phyloP scores from a whole-genome alignment of 92 coral and sea anemone species.

The Metridium senile region DNA sequence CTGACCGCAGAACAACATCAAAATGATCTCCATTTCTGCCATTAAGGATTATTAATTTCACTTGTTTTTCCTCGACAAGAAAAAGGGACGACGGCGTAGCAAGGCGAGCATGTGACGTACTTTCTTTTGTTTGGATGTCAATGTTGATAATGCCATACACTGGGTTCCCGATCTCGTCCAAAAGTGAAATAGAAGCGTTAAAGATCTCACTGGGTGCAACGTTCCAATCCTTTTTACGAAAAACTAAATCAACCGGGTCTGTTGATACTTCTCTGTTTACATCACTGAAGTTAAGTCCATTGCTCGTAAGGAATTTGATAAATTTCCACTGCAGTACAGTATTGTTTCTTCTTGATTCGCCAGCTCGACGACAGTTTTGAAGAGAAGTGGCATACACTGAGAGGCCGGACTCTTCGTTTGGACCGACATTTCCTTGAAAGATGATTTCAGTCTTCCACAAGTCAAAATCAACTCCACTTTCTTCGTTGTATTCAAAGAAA shows the following conservation, averaged over 20 bases:
- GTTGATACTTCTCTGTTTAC: constrained; percentile 65
- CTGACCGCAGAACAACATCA: constrained; percentile 59
- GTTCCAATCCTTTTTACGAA: constrained; percentile 48
- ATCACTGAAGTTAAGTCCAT: constrained; percentile 35
- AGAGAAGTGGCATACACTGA: constrained; percentile 86
- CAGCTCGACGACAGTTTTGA: constrained; percentile 68
- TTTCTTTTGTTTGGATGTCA: constrained; percentile 10
- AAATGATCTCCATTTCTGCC: constrained; percentile 60
- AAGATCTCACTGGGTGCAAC: constrained; percentile 75
- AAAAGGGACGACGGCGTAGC: constrained; percentile 70
- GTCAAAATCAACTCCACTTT: constrained; percentile 61
- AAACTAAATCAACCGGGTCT: constrained; percentile 69
- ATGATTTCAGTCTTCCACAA: constrained; percentile 74
- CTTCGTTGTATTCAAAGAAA: constrained; percentile 71
- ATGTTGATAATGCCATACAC: constrained; percentile 59
- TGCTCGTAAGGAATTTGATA: constrained; percentile 44
- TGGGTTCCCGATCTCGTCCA: constrained; percentile 65
- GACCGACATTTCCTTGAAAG: constrained; percentile 67
- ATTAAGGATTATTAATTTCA: constrained; percentile 45
- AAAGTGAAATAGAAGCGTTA: constrained; percentile 41
- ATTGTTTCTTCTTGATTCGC: constrained; percentile 70
- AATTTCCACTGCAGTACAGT: constrained; percentile 78
- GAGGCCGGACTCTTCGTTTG: constrained; percentile 62
- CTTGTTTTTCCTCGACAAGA: constrained; percentile 41
- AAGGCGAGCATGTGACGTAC: constrained; percentile 33